Base-by-base conservation (phyloP, 1,140 invertebrate genomes). In the Drosophila funebris region DNA sequence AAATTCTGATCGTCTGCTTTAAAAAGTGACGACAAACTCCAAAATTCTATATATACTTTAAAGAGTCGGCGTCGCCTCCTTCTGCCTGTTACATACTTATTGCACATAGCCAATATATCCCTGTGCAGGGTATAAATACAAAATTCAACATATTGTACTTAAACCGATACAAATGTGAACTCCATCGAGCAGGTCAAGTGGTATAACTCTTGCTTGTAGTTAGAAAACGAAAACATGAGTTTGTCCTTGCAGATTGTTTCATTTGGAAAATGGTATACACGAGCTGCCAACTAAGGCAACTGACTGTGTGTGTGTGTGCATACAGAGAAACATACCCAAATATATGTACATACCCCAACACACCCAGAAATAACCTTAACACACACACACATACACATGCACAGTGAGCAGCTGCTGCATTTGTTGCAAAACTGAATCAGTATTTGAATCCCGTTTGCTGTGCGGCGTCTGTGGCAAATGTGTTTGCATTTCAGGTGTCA, bases 401-500 rank as follows among this genome's bases (percentile, higher is more conserved):
- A 29, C 56, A 77, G n/a, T 50, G 69, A 76, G 54, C 68, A 60
- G 69, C 73, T 64, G 62, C 69, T 64, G 62, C 8, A 5, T 41
- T 61, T 73, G 62, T 73, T 73, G 37, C 36, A 56, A 46, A 66
- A 24, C 13, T 36, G 52, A 66, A 66, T 54, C 61, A 48, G 52
- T 76, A 82, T 67, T 63, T 69, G 78, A 61, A 70, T 70, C 27
- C 44, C 64, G 71, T 68, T 76, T 80, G 77, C 72, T 75, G 77
- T 79, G 76, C 78, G 67, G 78, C 72, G 57, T 67, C 77, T 81
- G 79, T 82, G 79, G 78, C 78, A 82, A 78, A 74, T 82, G 79
- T 82, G 79, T 82, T 82, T 82, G 79, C 79, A 78, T 83, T 82
- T 82, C 79, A 82, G 79, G 79, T 82, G 79, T 82, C 79, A 82